Evolutionary conservation across 2,797 vertebrate genomes (phyloP).

Genomic region (Typhlichthys subterraneus): DNA sequence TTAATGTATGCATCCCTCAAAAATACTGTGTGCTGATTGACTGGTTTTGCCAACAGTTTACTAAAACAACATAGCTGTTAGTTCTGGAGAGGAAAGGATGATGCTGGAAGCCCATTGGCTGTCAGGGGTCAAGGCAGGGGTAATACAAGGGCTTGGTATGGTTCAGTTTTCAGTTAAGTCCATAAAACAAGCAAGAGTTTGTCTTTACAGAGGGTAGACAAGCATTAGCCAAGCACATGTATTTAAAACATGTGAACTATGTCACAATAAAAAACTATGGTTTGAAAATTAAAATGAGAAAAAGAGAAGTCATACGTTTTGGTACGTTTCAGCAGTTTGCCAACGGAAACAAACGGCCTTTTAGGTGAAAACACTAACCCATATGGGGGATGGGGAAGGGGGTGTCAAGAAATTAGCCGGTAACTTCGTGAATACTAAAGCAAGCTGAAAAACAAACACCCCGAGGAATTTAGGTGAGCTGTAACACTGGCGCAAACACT

Average conservation of each 20-base stretch:
- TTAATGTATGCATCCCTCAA: no score
- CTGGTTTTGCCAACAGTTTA: no score
- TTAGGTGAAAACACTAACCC: constrained; percentile 30
- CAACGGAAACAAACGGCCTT: constrained; percentile 15
- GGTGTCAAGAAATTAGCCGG: constrained; percentile 28
- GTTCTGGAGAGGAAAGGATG: no score
- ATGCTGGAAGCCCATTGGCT: no score
- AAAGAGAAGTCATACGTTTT: constrained; percentile 7
- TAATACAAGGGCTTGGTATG: no score
- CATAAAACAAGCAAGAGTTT: no score
- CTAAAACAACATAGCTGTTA: no score
- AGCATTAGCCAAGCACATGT: background rate
- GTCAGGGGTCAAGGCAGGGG: no score
- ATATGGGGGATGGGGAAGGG: background rate
- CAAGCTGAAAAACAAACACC: constrained; percentile 46
- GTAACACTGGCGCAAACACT: constrained; percentile 18
- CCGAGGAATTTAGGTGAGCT: constrained; percentile 27
- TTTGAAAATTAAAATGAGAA: constrained; percentile 23
- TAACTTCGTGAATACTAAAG: constrained; percentile 36
- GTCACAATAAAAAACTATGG: background rate
- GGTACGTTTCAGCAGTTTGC: constrained; percentile 26
- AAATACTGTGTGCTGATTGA: no score
- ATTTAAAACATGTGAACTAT: constrained; percentile 1
- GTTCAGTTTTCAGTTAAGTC: no score
- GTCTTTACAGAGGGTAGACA: no score